Evolutionary conservation across 2,888 invertebrate species (phyloP).

Genomic region (Petrolisthes manimaculis): DNA sequence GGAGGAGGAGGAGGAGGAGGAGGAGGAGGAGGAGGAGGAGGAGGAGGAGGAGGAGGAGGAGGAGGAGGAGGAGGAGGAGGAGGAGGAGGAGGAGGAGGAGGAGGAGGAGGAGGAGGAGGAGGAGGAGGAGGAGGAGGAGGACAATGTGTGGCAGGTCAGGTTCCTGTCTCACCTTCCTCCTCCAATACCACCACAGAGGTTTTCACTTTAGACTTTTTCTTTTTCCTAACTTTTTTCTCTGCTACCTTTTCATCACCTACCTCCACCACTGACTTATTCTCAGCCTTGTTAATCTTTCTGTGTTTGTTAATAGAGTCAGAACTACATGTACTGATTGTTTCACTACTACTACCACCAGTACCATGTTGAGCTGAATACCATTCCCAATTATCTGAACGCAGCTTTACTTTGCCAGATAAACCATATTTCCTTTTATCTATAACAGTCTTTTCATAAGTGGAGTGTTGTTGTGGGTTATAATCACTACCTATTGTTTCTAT

Average conservation of each 20-base stretch:
- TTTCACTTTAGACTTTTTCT: slow-evolving; percentile 37
- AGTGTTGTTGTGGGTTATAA: slow-evolving; percentile 9
- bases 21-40: background rate
- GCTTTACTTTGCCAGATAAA: slow-evolving; percentile 32
- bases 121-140: background rate
- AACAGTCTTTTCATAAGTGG: background rate
- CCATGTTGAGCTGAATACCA: slow-evolving; percentile 58
- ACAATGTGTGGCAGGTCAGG: slow-evolving; percentile 30
- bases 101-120: background rate
- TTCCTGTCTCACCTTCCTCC: slow-evolving; percentile 43
- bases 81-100: background rate
- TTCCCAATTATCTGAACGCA: slow-evolving; percentile 63
- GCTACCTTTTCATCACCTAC: background rate
- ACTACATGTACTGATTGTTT: slow-evolving; percentile 56
- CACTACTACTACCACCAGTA: slow-evolving; percentile 42
- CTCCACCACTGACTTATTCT: background rate
- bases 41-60: background rate
- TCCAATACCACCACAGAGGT: slow-evolving; percentile 19
- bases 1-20: background rate
- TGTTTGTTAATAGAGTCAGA: slow-evolving; percentile 36
- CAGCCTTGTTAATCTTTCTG: slow-evolving; percentile 11
- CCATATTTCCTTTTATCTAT: slow-evolving; percentile 5
- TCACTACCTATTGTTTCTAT: slow-evolving; percentile 25
- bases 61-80: no score
- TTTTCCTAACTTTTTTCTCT: slow-evolving; percentile 41